Base-by-base conservation (phyloP, 2,888 invertebrate genomes). In the Drosophila sordidapex region DNA sequence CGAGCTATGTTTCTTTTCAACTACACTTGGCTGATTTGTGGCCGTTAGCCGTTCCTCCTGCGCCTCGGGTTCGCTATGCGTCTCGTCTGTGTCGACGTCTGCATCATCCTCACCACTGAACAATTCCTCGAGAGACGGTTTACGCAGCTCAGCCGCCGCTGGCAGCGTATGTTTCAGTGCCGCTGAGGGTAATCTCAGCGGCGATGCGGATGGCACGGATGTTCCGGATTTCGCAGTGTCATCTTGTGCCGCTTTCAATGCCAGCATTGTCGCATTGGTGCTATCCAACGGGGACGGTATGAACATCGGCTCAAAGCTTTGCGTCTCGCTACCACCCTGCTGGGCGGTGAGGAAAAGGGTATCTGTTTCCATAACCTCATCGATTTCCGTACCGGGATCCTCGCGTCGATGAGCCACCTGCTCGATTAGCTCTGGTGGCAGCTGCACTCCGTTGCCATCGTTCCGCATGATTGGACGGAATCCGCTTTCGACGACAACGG, bases 401-500 rank as follows among this genome's bases (percentile, higher is more conserved):
- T 93, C 93, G 25, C 92, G 90, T 7, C 93, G 87, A 46, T 91
- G 91, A 4, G 91, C 91, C 25, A 92, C 87, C 67, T 90, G 88
- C 15, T 90, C 92, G 5, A 76, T 94, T 92, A 59, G 94, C 92
- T 78, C 94, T 93, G 79, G 75, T 5, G 81, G 94, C 93, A 89
- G 94, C 29, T 89, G 83, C 0, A 87, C 89, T 3, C 85, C 94
- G 56, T 94, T 94, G 69, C 94, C 94, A 89, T 93, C 92, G 10
- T 90, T 78, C 71, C 92, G 78, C 75, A 93, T 57, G 35, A 97
- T 97, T 0, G 97, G 97, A 77, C 96, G 96, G 87, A 97, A 97
- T 0, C 97, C 97, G 67, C 96, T 95, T 93, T 97, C 97, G 18
- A 97, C 95, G 0, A 97, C 96, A 7, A 97, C 95, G 0, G 96